These are phyloP conservation scores for Enteromius unitaeniatus DNA, from an alignment of 2,797 vertebrate species.

Conservation along the genomic window DNA sequence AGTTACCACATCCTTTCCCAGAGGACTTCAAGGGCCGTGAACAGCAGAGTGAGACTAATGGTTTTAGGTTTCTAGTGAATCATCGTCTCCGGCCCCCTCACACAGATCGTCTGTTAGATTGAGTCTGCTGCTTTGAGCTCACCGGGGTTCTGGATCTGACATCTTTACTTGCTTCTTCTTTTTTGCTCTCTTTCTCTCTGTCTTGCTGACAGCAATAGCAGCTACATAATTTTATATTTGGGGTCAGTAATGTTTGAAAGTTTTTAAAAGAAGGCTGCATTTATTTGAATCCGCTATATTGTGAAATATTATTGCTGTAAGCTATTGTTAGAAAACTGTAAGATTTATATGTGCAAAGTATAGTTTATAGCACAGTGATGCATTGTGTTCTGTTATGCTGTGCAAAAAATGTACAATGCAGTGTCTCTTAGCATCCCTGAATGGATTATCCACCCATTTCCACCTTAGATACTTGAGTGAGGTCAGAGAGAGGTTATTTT, in stretches of 20 bases:
- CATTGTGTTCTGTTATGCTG: neutral
- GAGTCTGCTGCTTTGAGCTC: constrained; percentile 34
- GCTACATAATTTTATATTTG: neutral
- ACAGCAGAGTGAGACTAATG: constrained; percentile 45
- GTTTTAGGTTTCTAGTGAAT: constrained; percentile 37
- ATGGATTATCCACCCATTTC: neutral
- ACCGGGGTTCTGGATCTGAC: constrained; percentile 4
- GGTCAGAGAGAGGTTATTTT: neutral
- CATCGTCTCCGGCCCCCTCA: neutral
- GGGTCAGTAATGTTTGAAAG: neutral
- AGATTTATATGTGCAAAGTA: neutral
- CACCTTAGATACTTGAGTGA: neutral
- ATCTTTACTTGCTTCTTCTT: neutral
- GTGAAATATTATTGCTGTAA: neutral
- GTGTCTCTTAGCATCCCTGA: neutral
- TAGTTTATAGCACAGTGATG: neutral
- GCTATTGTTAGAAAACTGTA: too few species aligned
- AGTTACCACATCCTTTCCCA: constrained; percentile 50
- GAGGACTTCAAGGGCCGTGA: constrained; percentile 39
- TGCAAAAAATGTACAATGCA: neutral
- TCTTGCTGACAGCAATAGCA: neutral
- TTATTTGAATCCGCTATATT: neutral
- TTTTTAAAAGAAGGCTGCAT: neutral
- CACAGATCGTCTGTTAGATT: constrained; percentile 14
- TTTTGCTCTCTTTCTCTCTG: neutral